These are phyloP conservation scores for Embidobia sp. DNA, from an alignment of 2,888 invertebrate genomes.

Conservation along the genomic window DNA sequence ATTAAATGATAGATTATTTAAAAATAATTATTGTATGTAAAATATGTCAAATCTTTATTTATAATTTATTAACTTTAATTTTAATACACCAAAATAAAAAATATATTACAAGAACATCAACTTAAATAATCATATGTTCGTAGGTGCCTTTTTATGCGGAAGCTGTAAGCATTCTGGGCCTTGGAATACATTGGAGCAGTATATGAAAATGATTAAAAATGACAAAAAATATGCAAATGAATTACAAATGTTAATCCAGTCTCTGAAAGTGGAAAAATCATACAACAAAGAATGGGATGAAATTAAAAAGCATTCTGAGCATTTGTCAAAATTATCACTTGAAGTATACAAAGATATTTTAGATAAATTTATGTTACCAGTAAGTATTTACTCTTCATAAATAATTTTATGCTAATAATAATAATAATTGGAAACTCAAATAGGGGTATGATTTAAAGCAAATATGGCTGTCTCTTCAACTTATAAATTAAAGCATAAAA, in stretches of 20 bases:
- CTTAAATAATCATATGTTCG: background rate
- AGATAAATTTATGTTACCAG: constrained; percentile 84
- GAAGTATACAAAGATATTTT: constrained; percentile 82
- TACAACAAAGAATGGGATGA: constrained; percentile 82
- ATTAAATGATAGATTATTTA: background rate
- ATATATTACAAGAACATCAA: background rate
- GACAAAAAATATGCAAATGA: constrained; percentile 67
- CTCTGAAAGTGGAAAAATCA: constrained; percentile 72
- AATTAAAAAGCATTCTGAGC: constrained; percentile 80
- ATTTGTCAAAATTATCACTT: constrained; percentile 82
- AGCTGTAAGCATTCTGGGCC: constrained; percentile 86
- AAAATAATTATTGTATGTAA: too few species aligned
- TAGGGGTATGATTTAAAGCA: too few species aligned
- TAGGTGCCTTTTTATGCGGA: constrained; percentile 88
- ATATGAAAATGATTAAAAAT: constrained; percentile 78
- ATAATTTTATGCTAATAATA: background rate
- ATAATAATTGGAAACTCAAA: too few species aligned
- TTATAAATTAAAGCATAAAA: too few species aligned
- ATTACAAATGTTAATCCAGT: constrained; percentile 65
- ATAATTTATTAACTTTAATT: too few species aligned
- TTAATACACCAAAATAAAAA: too few species aligned
- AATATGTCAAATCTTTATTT: too few species aligned
- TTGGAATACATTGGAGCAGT: constrained; percentile 84
- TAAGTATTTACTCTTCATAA: constrained; percentile 73
- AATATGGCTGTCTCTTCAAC: too few species aligned